Conservation (phyloP, 2,888 invertebrate species). For the Cosmia pyralina region DNA sequence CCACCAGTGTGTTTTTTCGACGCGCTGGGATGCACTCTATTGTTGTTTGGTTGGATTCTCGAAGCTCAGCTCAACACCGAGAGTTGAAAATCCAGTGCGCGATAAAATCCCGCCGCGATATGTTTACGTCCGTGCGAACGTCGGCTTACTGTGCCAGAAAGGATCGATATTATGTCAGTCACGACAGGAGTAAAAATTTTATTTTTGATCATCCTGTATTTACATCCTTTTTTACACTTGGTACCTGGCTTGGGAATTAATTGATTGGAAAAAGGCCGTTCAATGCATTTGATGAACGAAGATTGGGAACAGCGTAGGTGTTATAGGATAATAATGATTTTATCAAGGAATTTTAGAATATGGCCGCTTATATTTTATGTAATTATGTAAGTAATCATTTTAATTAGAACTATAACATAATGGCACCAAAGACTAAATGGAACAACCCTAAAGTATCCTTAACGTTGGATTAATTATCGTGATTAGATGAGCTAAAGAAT, state of each 20-base stretch:
- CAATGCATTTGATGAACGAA: conserved; percentile 75
- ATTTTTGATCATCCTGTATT: conserved; percentile 70
- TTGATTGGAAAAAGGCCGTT: conserved; percentile 82
- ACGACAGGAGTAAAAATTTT: not conserved
- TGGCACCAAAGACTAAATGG: conserved; percentile 24
- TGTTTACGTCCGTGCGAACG: no score
- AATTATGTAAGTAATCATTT: conserved; percentile 37
- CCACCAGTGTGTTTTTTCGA: no score
- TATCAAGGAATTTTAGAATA: conserved; percentile 58
- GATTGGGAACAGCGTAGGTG: conserved; percentile 71
- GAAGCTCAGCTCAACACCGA: no score
- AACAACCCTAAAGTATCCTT: conserved; percentile 22
- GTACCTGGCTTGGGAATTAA: conserved; percentile 81
- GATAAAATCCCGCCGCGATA: no score
- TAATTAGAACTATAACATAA: conserved; percentile 46
- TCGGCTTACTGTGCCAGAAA: not conserved
- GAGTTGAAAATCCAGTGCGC: no score
- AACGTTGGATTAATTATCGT: not conserved
- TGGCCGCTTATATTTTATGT: conserved; percentile 43
- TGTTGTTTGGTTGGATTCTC: no score
- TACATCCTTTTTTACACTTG: conserved; percentile 68
- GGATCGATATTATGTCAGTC: not conserved
- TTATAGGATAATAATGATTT: conserved; percentile 64
- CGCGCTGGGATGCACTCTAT: no score
- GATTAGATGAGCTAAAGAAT: not conserved